phyloP scores from a whole-genome alignment of 2,113 vertebrate species.

The Zeus faber region DNA sequence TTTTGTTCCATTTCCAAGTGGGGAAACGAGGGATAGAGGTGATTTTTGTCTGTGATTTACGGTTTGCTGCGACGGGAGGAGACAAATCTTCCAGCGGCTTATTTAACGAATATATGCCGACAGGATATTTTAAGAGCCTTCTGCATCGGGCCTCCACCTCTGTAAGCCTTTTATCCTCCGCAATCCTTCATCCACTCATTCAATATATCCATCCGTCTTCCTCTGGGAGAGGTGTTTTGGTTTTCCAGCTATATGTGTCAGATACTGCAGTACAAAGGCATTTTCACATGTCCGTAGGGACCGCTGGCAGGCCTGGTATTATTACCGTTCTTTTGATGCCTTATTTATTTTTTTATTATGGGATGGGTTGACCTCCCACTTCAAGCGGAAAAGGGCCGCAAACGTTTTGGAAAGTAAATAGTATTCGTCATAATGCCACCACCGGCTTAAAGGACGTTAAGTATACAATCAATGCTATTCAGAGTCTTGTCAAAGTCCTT shows the following conservation, averaged over 20 bases:
- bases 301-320: slow-evolving; percentile 48
- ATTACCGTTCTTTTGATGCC: slow-evolving; percentile 55
- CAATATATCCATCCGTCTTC: slow-evolving; percentile 42
- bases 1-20: slow-evolving; percentile 43
- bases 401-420: slow-evolving; percentile 16
- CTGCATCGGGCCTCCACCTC: slow-evolving; percentile 61
- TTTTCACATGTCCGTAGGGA: slow-evolving; percentile 63
- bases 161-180: slow-evolving; percentile 56
- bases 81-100: slow-evolving; percentile 50
- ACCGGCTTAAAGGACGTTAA: too few relatives aligned
- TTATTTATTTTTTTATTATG: slow-evolving; percentile 45
- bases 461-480: too few relatives aligned
- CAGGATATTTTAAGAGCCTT: slow-evolving; percentile 58
- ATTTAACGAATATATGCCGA: slow-evolving; percentile 51
- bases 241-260: slow-evolving; percentile 63
- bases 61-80: slow-evolving; percentile 44
- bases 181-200: slow-evolving; percentile 54
- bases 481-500: too few relatives aligned
- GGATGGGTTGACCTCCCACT: slow-evolving; percentile 48
- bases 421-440: slow-evolving; percentile 5
- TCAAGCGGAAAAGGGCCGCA: slow-evolving; percentile 41
- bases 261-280: slow-evolving; percentile 52
- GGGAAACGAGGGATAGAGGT: slow-evolving; percentile 18
- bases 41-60: slow-evolving; percentile 60
- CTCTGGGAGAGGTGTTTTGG: slow-evolving; percentile 58